Evolutionary conservation across 2,113 vertebrate genomes (phyloP), one percentile per base, ranked within the genome.

Genomic region (Platysternon megacephalum): DNA sequence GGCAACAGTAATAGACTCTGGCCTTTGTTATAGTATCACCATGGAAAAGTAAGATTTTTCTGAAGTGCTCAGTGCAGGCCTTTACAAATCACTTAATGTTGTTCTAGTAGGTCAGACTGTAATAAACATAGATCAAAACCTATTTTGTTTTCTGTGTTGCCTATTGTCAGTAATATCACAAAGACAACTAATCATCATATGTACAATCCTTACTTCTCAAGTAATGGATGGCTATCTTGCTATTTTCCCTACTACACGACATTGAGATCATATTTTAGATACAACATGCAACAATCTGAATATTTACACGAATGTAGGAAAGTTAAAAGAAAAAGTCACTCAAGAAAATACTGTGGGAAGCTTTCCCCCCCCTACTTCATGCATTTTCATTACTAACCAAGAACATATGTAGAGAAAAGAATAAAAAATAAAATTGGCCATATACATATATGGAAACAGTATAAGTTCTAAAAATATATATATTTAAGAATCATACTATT

Each of bases 1-100:
- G 29, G 11, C 42, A 44, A 44, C 13, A 44, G 2, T 5, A 78
- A 53, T 5, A 72, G 5, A 92, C 22, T 78, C 22, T 72, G n/a
- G 0, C 5, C 76, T 83, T n/a, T 88, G 3, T 48, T 0, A 0
- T n/a, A 26, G 24, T 86, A 5, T 74, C 29, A 8, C 89, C 5
- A 78, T n/a, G 6, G 13, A 11, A 46, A 10, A 65, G 55, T 14
- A 6, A 55, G 19, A 80, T 74, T n/a, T 90, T 76, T 46, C 11
- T 28, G 22, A 56, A 26, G 51, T 61, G 16, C 24, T 65, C 24
- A 12, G 2, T 52, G 49, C 61, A 9, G 2, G 4, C 49, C 13
- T 79, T 74, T 48, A 21, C 65, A 86, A 86, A 83, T 1, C 3
- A 53, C 82, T 79, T 2, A 74, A 48, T 32, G 21, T 26, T 56